Percentiles rank a stretch among this genome's conserved stretches.
Conservation (phyloP, 1,140 invertebrate genomes). For the Orius insidiosus region DNA sequence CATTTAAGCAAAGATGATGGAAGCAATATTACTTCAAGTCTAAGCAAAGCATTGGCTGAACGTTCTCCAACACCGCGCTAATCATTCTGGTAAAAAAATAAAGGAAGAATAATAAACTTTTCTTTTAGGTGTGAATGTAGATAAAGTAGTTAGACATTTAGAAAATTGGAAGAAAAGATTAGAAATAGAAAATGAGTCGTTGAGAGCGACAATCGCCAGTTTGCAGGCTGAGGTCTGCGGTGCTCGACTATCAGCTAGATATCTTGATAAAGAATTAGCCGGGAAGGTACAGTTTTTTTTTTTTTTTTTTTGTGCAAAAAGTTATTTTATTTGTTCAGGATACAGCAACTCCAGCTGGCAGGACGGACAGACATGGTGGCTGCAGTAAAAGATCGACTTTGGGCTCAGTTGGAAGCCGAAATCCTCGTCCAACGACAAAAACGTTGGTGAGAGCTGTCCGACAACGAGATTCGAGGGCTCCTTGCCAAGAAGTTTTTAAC, state of each 20-base stretch:
- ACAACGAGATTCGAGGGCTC: constrained; percentile 14
- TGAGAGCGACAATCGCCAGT: constrained; percentile 48
- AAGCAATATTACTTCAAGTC: constrained; percentile 9
- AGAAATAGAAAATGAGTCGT: constrained; percentile 47
- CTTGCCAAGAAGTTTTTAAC: constrained; percentile 9
- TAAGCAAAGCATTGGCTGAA: constrained; percentile 26
- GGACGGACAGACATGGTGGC: constrained; percentile 47
- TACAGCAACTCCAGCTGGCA: constrained; percentile 73
- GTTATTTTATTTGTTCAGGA: constrained; percentile 30
- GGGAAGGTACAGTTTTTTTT: constrained; percentile 36
- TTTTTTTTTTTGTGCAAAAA: constrained; percentile 8
- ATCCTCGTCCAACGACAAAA: constrained; percentile 68
- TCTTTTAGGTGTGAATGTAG: constrained; percentile 17
- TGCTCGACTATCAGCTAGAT: constrained; percentile 64
- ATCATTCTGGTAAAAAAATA: constrained; percentile 8
- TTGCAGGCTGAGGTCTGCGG: constrained; percentile 68
- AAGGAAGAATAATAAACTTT: constrained; percentile 2
- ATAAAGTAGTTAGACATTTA: constrained; percentile 18
- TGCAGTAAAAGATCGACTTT: constrained; percentile 57
- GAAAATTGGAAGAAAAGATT: constrained; percentile 21
- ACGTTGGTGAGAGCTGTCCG: constrained; percentile 32
- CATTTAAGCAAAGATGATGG: constrained; percentile 23
- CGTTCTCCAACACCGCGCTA: constrained; percentile 24
- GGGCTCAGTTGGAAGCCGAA: constrained; percentile 72
- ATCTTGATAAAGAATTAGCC: constrained; percentile 71